phyloP scores from a whole-genome alignment of 92 coral and sea anemone genomes.

The Paragorgia papillata region DNA sequence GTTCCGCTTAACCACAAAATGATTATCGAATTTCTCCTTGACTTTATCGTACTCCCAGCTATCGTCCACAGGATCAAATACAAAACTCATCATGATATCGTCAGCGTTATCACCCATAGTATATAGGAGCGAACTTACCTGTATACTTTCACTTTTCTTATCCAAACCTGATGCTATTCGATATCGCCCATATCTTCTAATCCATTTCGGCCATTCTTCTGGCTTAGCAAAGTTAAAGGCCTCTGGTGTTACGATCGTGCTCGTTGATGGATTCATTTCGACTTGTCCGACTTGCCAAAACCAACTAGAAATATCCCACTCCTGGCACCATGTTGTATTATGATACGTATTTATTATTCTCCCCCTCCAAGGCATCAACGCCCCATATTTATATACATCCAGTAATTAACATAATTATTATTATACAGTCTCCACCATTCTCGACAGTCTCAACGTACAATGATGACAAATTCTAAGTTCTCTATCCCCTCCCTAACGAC shows the following conservation, averaged over 20 bases:
- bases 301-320: too few species aligned
- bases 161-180: neutral
- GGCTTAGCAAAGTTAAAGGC: constrained; percentile 17
- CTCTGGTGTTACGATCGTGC: neutral
- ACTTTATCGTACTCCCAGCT: constrained; percentile 38
- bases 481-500: too few species aligned
- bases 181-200: constrained; percentile 24
- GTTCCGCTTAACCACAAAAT: constrained; percentile 38
- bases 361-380: too few species aligned
- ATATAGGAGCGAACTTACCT: constrained; percentile 35
- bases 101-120: constrained; percentile 44
- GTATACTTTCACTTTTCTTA: constrained; percentile 36
- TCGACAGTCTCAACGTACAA: too few species aligned
- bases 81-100: constrained; percentile 32
- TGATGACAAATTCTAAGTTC: too few species aligned
- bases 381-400: too few species aligned
- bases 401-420: too few species aligned
- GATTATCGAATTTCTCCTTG: constrained; percentile 45
- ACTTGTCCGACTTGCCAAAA: too few species aligned
- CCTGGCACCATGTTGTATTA: too few species aligned
- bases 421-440: too few species aligned
- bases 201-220: constrained; percentile 48
- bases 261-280: too few species aligned
- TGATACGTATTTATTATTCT: too few species aligned
- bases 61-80: constrained; percentile 27